Conservation (phyloP, 2,113 vertebrate species). For the Antennarius striatus region DNA sequence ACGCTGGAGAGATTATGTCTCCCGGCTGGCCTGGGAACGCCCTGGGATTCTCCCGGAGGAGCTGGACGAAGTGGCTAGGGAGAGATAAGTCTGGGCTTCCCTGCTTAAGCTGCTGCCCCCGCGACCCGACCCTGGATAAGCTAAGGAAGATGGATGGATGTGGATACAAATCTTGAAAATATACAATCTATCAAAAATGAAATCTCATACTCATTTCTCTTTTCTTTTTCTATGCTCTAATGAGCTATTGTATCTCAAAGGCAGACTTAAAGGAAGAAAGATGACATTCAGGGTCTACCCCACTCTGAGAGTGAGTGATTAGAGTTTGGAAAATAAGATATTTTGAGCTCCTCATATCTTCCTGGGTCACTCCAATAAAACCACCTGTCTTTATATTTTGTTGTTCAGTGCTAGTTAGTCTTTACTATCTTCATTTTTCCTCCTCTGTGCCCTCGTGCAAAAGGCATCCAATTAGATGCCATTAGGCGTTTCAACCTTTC, state of each 20-base stretch:
- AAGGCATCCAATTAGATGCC: constrained; percentile 31
- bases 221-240: not conserved
- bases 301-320: constrained; percentile 28
- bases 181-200: not conserved
- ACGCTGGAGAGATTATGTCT: no score
- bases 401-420: constrained; percentile 33
- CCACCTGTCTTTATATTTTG: constrained; percentile 70
- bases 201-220: not conserved
- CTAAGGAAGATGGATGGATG: no score
- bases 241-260: not conserved
- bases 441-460: constrained; percentile 37
- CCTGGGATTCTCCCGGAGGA: no score
- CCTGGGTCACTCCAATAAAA: constrained; percentile 56
- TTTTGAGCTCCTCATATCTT: constrained; percentile 62
- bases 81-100: no score
- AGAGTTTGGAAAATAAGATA: constrained; percentile 60
- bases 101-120: no score
- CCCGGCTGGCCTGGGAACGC: no score
- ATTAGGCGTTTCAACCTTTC: constrained; percentile 46
- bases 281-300: not conserved
- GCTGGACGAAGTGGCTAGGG: no score
- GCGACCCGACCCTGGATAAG: no score
- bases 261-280: not conserved
- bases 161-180: no score
- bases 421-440: constrained; percentile 64